Evolutionary conservation across 2,888 invertebrate species (phyloP), one percentile per base, ranked within the genome.

Genomic region (Terebella lapidaria): DNA sequence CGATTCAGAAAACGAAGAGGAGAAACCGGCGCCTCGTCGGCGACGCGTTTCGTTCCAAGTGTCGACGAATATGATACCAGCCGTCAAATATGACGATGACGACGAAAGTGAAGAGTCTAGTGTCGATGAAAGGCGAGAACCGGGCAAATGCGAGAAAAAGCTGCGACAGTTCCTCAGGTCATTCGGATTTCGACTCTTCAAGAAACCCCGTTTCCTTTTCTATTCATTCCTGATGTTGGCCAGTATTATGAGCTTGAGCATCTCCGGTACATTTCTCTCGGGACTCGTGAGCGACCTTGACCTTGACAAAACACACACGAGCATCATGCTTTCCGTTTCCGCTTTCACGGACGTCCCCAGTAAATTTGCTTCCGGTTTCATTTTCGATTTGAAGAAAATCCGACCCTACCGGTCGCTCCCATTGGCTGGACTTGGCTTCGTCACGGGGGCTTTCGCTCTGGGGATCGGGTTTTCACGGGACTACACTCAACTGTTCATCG

Each of bases 291-390:
- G 26, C 20, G 59, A 59, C 24, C 18, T 25, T 25, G 24, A 45
- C 35, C 28, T 59, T n/a, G 24, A 42, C 15, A 26, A 26, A 1
- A 15, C 20, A 15, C 42, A 58, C 27, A 42, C 35, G 18, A 26
- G 4, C n/a, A 18, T 57, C 4, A 26, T 56, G 18, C 56, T 59
- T 18, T 58, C 59, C 27, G 20, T 57, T 3, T 59, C 59, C 2
- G 28, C 46, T 3, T 46, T 27, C 47, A 27, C 57, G n/a, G 49
- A 59, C 56, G 57, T 59, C 20, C 59, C 59, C 22, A n/a, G 55
- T 25, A 52, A 46, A 20, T 45, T 59, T 20, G 18, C 57, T 4
- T 52, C 55, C 1, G 59, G 59, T 4, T 4, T 59, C 24, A 18
- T 59, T 15, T 59, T 59, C 46, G 59, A 59, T 27, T n/a, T 56